Evolutionary conservation across 2,797 vertebrate genomes (phyloP), one percentile per base, ranked within the genome.

Genomic region (Telmatherina bonti): DNA sequence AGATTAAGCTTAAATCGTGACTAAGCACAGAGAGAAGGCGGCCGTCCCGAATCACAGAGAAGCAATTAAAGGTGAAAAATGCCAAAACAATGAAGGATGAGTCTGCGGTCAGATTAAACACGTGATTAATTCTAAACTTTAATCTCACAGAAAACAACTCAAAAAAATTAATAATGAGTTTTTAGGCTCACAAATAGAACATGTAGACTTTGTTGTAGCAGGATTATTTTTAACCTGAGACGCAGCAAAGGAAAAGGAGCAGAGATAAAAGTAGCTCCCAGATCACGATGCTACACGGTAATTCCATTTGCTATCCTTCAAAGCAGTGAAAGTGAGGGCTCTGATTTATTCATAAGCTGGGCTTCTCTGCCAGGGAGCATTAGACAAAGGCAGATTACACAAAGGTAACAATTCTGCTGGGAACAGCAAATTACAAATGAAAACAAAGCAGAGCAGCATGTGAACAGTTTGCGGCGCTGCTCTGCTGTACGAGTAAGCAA

Each of bases 271-370:
- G 86, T 71, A 71, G 62, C 67, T 83, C 54, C 49, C 24, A 45
- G 78, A 84, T 86, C 67, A 67, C 81, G 78, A 72, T 63, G 72
- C 78, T 83, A 90, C 85, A 90, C 80, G 82, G 87, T 88, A 91
- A 92, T 92, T 90, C 90, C 84, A 89, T 89, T 91, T 76, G 13
- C 83, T 70, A 79, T 83, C 83, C 82, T 81, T 88, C 85, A 85
- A 89, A 90, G 81, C 78, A 77, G 81, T 78, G 79, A 93, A 85
- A 90, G 82, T 79, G 86, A 90, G 70, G 73, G 53, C 70, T 90
- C 55, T 93, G 90, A 94, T 92, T 94, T 93, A 94, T 94, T 93
- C 91, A 93, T 93, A 90, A 93, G 82, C 49, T 33, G 57, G 31
- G 72, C 72, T 79, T 84, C 76, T 78, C 88, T 90, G 85, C 82